Conservation (phyloP, 2,888 invertebrate genomes). For the Aporophyla lueneburgensis region DNA sequence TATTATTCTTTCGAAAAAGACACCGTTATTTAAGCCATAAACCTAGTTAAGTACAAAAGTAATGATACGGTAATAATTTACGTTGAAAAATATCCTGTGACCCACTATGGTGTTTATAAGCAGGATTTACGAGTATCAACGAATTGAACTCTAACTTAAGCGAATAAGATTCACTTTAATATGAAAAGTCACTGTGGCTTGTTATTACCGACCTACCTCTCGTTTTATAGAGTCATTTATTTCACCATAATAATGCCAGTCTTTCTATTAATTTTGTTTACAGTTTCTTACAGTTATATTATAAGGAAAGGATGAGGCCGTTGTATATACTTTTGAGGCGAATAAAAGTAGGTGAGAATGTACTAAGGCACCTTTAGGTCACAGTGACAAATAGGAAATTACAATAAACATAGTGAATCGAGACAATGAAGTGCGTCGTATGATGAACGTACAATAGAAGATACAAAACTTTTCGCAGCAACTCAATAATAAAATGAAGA, state of each 20-base stretch:
- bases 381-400: constrained; percentile 15
- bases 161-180: constrained; percentile 20
- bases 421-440: neutral
- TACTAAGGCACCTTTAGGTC: neutral
- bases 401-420: neutral
- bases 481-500: neutral
- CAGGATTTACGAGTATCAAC: neutral
- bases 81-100: constrained; percentile 62
- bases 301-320: neutral
- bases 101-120: constrained; percentile 46
- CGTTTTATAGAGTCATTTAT: constrained; percentile 53
- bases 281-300: constrained; percentile 11
- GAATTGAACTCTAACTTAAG: constrained; percentile 21
- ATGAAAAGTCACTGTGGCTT: constrained; percentile 3
- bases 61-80: constrained; percentile 50
- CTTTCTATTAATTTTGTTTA: constrained; percentile 32
- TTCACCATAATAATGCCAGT: constrained; percentile 35
- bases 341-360: neutral
- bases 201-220: constrained; percentile 38
- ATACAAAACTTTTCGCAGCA: neutral
- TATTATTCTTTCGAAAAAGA: constrained; percentile 8
- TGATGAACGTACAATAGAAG: neutral
- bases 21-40: constrained; percentile 25
- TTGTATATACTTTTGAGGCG: neutral
- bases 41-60: constrained; percentile 45